A percentile compares a stretch with the other conserved stretches of the same genome.
phyloP scores from a whole-genome alignment of 2,797 vertebrate genomes.

The Trichosurus vulpecula region DNA sequence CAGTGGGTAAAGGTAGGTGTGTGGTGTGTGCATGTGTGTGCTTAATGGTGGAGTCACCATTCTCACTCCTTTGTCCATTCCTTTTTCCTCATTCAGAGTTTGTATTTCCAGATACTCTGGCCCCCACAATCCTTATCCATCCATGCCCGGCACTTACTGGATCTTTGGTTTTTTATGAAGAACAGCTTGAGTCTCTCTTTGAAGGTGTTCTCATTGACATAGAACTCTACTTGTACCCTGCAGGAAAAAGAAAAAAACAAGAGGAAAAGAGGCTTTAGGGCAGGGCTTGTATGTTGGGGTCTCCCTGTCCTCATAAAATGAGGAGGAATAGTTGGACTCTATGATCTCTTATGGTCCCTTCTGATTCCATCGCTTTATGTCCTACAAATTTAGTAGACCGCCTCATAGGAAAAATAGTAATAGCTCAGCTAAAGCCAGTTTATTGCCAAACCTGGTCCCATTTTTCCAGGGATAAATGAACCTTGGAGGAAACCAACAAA shows the following conservation, averaged over 20 bases:
- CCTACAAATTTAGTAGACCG: not conserved
- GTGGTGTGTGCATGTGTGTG: accelerated
- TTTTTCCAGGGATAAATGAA: not conserved
- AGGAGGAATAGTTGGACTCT: not conserved
- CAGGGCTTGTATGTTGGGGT: not conserved
- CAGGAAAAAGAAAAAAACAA: not conserved
- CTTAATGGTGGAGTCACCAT: not conserved
- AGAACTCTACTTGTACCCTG: constrained; percentile 98
- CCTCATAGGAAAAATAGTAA: not conserved
- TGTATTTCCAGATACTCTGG: accelerated
- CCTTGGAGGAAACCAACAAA: not conserved
- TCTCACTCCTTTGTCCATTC: not conserved
- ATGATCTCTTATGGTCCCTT: not conserved
- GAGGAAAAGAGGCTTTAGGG: not conserved
- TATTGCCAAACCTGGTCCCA: not conserved
- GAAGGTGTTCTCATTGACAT: constrained; percentile 98
- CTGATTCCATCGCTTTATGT: not conserved
- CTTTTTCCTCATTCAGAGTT: not conserved
- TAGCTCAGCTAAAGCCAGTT: not conserved
- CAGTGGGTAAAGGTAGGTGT: not conserved
- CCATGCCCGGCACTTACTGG: constrained; percentile 88
- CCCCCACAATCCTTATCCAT: accelerated
- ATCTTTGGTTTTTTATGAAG: constrained; percentile 99
- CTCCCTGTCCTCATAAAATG: not conserved
- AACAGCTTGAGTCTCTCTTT: constrained; percentile 98